A percentile compares a stretch with the other conserved stretches of the same genome.
These are phyloP conservation scores for Mycteria americana DNA, from an alignment of 2,797 vertebrate genomes.

Conservation along the genomic window DNA sequence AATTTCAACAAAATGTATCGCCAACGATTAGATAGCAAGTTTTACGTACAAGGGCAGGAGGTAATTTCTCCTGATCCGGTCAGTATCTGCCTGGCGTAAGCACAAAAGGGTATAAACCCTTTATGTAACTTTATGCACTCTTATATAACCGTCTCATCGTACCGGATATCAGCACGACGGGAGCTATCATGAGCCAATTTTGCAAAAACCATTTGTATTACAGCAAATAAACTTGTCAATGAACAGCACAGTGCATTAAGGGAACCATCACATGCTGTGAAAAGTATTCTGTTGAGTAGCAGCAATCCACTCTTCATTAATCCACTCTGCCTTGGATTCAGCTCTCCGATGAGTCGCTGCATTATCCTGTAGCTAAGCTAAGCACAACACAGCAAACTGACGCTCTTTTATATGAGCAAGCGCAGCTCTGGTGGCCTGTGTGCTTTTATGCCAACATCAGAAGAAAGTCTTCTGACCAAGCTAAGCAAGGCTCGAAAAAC, in stretches of 20 bases:
- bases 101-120: not conserved
- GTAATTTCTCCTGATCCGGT: not conserved
- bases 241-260: slow-evolving; percentile 38
- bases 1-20: not conserved
- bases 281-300: slow-evolving; percentile 31
- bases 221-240: slow-evolving; percentile 48
- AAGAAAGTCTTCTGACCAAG: not conserved
- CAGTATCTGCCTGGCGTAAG: not conserved
- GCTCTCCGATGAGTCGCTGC: not conserved
- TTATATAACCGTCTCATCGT: not conserved
- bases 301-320: slow-evolving; percentile 56
- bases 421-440: not conserved
- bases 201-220: slow-evolving; percentile 41
- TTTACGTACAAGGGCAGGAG: not conserved
- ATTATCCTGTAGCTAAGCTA: not conserved
- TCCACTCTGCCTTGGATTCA: slow-evolving; percentile 29
- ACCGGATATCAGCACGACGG: not conserved
- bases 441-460: not conserved
- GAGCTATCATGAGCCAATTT: slow-evolving; percentile 34
- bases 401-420: not conserved
- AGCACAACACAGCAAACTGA: not conserved
- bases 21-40: not conserved
- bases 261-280: slow-evolving; percentile 23
- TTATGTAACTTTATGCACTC: not conserved
- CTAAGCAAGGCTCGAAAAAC: not conserved